These are phyloP conservation scores for Aethina tumida DNA, from an alignment of 1,140 invertebrate genomes.

Conservation along the genomic window DNA sequence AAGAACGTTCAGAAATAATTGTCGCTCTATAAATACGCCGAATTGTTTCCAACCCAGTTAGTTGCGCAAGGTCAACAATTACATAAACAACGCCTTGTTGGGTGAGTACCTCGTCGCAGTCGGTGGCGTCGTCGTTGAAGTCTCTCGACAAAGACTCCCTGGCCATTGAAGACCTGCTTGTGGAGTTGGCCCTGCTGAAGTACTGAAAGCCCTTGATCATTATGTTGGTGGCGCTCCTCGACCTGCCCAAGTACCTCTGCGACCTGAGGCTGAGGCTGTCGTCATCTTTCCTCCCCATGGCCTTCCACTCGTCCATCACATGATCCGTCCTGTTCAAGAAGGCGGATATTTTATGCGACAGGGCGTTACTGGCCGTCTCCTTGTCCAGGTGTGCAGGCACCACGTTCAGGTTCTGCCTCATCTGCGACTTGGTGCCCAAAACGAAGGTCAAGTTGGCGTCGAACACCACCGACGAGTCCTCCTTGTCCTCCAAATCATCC, in stretches of 20 bases:
- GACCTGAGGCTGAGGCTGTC: constrained; percentile 32
- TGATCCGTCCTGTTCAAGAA: constrained; percentile 75
- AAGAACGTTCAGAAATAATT: background rate
- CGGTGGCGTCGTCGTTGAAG: constrained; percentile 50
- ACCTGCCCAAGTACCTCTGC: constrained; percentile 44
- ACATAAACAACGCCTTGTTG: background rate
- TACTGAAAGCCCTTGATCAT: constrained; percentile 68
- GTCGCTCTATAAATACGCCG: background rate
- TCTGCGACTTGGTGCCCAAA: constrained; percentile 56
- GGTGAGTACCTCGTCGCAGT: constrained; percentile 52
- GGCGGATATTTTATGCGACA: constrained; percentile 64
- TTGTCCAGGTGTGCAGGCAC: constrained; percentile 63
- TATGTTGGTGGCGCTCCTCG: constrained; percentile 67
- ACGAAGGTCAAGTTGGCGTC: constrained; percentile 71
- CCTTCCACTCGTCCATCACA: constrained; percentile 73
- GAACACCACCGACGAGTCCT: constrained; percentile 66
- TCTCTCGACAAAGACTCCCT: constrained; percentile 37
- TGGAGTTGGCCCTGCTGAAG: constrained; percentile 46
- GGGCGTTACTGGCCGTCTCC: constrained; percentile 60
- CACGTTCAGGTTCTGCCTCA: constrained; percentile 56
- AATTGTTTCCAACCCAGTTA: background rate
- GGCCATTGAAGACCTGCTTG: constrained; percentile 40
- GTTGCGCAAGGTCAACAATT: background rate
- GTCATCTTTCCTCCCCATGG: constrained; percentile 49
- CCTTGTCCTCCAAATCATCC: constrained; percentile 48